A percentile compares a stretch with the other conserved stretches of the same genome.
Conservation (phyloP, 1,140 invertebrate genomes). For the Pseudomyrmex cubaensis region DNA sequence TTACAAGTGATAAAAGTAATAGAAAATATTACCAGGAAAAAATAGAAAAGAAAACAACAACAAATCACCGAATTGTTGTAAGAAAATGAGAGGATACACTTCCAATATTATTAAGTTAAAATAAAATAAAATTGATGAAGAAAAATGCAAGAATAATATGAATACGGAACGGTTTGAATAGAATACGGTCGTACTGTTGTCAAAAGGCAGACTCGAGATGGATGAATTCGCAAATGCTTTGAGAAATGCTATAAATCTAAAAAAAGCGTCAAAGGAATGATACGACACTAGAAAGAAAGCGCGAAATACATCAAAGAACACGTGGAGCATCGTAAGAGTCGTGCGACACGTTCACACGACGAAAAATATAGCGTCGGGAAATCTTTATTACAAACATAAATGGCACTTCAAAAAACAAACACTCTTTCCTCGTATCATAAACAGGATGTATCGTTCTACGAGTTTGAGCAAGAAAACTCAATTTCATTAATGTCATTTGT, state of each 20-base stretch:
- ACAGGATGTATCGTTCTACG: neutral
- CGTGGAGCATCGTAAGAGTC: neutral
- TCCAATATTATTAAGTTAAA: neutral
- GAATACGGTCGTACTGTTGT: too few species aligned
- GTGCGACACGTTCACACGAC: neutral
- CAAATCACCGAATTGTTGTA: too few species aligned
- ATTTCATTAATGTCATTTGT: slow-evolving; percentile 33
- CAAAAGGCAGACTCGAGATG: neutral
- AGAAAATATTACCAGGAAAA: too few species aligned
- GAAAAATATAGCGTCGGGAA: neutral
- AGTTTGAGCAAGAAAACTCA: too few species aligned
- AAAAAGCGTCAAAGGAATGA: neutral
- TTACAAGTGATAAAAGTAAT: too few species aligned
- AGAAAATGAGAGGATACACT: neutral
- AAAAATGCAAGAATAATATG: neutral
- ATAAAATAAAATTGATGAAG: neutral
- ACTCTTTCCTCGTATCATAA: neutral
- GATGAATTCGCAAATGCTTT: slow-evolving; percentile 5
- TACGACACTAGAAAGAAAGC: slow-evolving; percentile 1
- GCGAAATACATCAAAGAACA: slow-evolving; percentile 12
- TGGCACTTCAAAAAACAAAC: slow-evolving; percentile 1
- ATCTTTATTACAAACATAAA: slow-evolving; percentile 33
- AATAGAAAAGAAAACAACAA: too few species aligned
- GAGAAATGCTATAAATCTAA: neutral
- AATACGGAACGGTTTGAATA: neutral